Percentiles rank a stretch among this genome's conserved stretches.
Conservation (phyloP, 2,888 invertebrate species). For the Pachydiplax longipennis region DNA sequence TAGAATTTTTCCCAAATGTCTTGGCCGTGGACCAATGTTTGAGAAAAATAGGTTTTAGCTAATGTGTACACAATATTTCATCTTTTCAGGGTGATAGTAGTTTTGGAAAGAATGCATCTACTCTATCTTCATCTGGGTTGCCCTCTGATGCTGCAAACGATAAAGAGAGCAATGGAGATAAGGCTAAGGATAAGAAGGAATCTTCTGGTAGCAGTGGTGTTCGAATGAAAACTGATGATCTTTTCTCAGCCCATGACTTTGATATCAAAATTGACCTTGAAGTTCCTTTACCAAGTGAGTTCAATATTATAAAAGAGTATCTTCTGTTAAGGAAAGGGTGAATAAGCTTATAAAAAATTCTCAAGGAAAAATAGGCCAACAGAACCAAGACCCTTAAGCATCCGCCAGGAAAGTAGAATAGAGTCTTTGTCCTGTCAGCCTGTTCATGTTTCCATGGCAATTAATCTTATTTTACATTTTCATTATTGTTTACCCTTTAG, state of each 20-base stretch:
- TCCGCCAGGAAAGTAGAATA: too few species aligned
- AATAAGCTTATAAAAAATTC: too few species aligned
- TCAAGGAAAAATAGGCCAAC: too few species aligned
- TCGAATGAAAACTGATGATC: constrained; percentile 60
- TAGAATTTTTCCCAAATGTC: neutral
- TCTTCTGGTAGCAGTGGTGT: constrained; percentile 8
- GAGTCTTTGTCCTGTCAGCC: too few species aligned
- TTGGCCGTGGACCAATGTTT: neutral
- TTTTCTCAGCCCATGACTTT: constrained; percentile 85
- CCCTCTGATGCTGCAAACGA: constrained; percentile 15
- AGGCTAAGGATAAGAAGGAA: constrained; percentile 18
- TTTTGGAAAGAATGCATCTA: neutral
- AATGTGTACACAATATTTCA: too few species aligned
- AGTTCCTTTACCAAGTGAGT: constrained; percentile 64
- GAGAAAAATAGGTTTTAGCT: too few species aligned
- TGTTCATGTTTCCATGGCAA: too few species aligned
- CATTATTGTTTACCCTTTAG: too few species aligned
- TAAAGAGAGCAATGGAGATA: constrained; percentile 49
- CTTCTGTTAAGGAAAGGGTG: too few species aligned
- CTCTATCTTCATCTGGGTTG: neutral
- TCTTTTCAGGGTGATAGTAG: neutral
- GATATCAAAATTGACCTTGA: constrained; percentile 94
- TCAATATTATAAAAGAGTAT: neutral
- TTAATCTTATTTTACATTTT: too few species aligned
- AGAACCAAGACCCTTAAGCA: too few species aligned